These are phyloP conservation scores for Pelochelys cantorii DNA, from an alignment of 2,797 vertebrate genomes.

Conservation along the genomic window DNA sequence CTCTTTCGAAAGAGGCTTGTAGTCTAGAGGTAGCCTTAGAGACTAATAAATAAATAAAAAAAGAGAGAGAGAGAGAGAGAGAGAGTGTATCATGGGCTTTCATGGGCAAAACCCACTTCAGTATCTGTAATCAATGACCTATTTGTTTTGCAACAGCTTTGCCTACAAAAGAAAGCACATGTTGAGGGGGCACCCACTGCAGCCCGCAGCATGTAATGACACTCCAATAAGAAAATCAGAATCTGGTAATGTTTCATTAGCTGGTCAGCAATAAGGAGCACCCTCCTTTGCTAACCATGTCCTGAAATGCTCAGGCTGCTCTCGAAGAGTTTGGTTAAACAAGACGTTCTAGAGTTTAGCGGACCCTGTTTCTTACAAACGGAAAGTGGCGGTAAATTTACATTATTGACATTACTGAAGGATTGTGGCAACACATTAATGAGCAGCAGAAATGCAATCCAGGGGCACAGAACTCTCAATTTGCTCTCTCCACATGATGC, in stretches of 20 bases:
- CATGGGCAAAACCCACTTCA: no score
- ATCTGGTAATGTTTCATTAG: background rate
- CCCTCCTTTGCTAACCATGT: background rate
- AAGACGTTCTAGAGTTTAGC: background rate
- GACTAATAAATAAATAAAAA: no score
- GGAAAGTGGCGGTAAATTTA: background rate
- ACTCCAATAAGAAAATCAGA: background rate
- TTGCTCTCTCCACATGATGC: background rate
- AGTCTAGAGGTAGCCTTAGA: no score
- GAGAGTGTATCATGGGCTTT: no score
- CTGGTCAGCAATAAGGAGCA: background rate
- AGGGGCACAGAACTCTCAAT: background rate
- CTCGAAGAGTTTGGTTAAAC: background rate
- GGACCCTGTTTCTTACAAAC: accelerated
- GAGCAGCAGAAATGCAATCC: background rate
- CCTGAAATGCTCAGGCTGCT: background rate
- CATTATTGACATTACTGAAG: background rate
- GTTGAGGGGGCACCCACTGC: background rate
- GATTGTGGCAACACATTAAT: background rate
- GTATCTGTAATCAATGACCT: background rate
- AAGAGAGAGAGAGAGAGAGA: no score
- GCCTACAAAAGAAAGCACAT: background rate
- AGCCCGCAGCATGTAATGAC: background rate
- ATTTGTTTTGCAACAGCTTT: conserved; percentile 1
- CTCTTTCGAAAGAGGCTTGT: no score